Base-by-base conservation (phyloP, 2,888 invertebrate species). In the Diadromus collaris region DNA sequence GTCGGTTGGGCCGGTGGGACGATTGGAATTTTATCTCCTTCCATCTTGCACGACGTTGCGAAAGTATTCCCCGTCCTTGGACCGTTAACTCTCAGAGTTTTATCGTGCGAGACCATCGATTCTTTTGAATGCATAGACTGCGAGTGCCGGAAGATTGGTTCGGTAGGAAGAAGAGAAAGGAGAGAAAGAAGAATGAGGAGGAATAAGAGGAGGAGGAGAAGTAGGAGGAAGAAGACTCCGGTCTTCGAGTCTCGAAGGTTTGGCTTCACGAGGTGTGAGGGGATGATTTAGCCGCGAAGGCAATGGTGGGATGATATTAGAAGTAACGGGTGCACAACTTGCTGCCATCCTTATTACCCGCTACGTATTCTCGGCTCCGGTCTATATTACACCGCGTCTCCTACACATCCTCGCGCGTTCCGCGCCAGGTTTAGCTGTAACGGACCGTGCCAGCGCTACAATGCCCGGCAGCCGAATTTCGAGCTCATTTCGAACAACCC, bases 251-350 rank as follows among this genome's bases (percentile, higher is more conserved):
- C 79, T 64, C 76, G 34, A 44, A 41, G 48, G 27, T 19, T 21
- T 48, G 46, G 24, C 21, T 24, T 29, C 27, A 60, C 65, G 58
- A 64, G 63, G 58, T 51, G 71, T 54, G 27, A 71, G 64, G 56
- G 69, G 58, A 48, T 32, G 64, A 70, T 48, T 51, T 61, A 70
- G 46, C 69, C 60, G 48, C 21, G 61, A 51, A 61, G 60, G 44
- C 44, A 34, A 74, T 78, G 63, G 81, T n/a, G 74, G 76, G 68
- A 82, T 82, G 83, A 85, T 88, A 86, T 85, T 85, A 86, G 85
- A 85, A 88, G 86, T 88, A 87, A 87, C 86, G 85, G 86, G 81
- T 84, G 86, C 82, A 83, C 83, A 84, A 82, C 82, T 44, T 71
- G 82, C 77, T 79, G 77, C 81, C 83, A 80, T 85, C 83, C 85